Evolutionary conservation across 1,140 invertebrate genomes (phyloP), one percentile per base, ranked within the genome.

Genomic region (Drosophila truncata): DNA sequence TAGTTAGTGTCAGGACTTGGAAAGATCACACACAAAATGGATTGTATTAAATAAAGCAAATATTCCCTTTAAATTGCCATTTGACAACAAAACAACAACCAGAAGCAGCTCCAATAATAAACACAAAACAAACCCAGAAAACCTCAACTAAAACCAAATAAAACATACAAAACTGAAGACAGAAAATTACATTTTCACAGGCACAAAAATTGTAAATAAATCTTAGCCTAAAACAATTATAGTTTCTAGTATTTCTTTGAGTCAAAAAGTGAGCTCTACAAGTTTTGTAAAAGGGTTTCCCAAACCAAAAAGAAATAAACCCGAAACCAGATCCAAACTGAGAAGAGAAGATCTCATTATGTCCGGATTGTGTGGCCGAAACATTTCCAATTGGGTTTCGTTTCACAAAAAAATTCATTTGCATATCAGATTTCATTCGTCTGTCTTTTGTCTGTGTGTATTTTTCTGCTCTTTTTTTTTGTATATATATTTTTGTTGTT

Each of bases 321-420:
- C 55, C 13, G 11, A 50, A 31, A 20, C 42, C 41, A 65, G 35
- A 29, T 47, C 18, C 13, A 23, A 50, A 18, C 20, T 6, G 46
- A 18, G 23, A 14, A 35, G 33, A 37, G n/a, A 16, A 67, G 69
- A 71, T 71, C 69, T 71, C 44, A 59, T 72, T 71, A 72, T 72
- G 42, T 71, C 49, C 33, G 50, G 42, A 72, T 71, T 72, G 66
- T 72, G 67, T 72, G 70, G 70, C 70, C 57, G 54, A 60, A 49
- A 72, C 70, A 72, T 72, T 72, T 72, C 66, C 42, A 72, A 50
- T 72, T 72, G 52, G 69, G 66, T 72, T 71, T 72, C 63, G 63
- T 60, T 73, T 39, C 42, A 69, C 47, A 57, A 47, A 16, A 64
- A 60, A 10, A 33, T 11, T 11, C 49, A 72, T 72, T 72, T 72